These are phyloP conservation scores for Trogon surrucura DNA, from an alignment of 2,113 vertebrate species.

Conservation along the genomic window DNA sequence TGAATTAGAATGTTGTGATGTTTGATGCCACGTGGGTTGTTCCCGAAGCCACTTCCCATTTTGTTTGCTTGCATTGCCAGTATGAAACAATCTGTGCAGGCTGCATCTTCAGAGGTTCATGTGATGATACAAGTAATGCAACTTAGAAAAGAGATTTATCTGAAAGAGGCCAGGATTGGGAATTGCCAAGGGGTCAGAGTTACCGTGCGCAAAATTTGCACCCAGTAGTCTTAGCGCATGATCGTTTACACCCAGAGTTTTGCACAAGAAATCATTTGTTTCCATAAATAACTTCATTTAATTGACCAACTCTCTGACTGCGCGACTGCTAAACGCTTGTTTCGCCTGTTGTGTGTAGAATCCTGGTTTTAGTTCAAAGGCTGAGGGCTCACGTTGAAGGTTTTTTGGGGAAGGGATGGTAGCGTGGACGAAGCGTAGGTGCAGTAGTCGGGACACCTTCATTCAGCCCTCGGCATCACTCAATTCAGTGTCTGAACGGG, in stretches of 20 bases:
- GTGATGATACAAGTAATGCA: not conserved
- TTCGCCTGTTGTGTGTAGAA: slow-evolving; percentile 13
- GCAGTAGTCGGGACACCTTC: not conserved
- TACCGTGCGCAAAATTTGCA: slow-evolving; percentile 3
- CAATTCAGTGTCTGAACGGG: slow-evolving; percentile 37
- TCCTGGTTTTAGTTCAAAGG: not conserved
- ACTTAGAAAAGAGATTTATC: not conserved
- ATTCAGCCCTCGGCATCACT: slow-evolving; percentile 16
- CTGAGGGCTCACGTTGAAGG: not conserved
- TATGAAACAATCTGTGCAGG: slow-evolving; percentile 30
- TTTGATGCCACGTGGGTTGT: slow-evolving; percentile 40
- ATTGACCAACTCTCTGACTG: slow-evolving; percentile 3
- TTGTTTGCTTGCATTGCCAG: slow-evolving; percentile 34
- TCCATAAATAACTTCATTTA: not conserved
- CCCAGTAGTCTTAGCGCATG: slow-evolving; percentile 12
- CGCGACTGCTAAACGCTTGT: not conserved
- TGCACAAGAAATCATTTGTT: slow-evolving; percentile 35
- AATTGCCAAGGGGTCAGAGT: slow-evolving; percentile 32
- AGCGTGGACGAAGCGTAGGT: slow-evolving; percentile 7
- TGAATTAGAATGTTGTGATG: slow-evolving; percentile 24
- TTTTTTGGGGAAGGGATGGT: not conserved
- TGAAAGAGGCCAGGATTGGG: slow-evolving; percentile 48
- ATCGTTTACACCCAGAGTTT: slow-evolving; percentile 15
- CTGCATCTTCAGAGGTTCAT: not conserved
- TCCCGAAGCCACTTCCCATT: slow-evolving; percentile 17